Percentiles rank a stretch among this genome's conserved stretches.
Conservation (phyloP, 2,888 invertebrate genomes). For the Diadromus collaris region DNA sequence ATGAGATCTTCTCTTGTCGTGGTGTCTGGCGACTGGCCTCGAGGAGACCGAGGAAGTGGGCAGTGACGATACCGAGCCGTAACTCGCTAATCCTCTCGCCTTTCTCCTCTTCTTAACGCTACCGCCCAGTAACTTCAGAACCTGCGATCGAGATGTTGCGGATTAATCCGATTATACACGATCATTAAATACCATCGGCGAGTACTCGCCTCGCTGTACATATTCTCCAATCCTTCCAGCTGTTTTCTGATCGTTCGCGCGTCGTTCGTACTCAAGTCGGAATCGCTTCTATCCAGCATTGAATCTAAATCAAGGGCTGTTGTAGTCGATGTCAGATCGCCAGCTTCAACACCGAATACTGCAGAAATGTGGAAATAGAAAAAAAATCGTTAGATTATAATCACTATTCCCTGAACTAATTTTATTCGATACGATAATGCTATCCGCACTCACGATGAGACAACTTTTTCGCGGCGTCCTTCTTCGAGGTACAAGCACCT, state of each 20-base stretch:
- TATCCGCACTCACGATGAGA: constrained; percentile 73
- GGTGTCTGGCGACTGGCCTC: constrained; percentile 83
- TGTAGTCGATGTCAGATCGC: constrained; percentile 90
- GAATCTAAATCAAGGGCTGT: constrained; percentile 90
- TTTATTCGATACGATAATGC: neutral
- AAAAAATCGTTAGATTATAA: neutral
- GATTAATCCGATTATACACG: constrained; percentile 76
- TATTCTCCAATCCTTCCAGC: constrained; percentile 90
- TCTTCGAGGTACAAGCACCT: constrained; percentile 75
- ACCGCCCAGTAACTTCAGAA: constrained; percentile 83
- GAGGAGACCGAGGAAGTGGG: constrained; percentile 92
- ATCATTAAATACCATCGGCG: constrained; percentile 71
- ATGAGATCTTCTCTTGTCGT: constrained; percentile 85
- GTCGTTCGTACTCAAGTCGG: constrained; percentile 88
- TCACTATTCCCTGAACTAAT: neutral
- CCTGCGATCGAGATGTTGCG: constrained; percentile 75
- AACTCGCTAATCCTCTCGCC: constrained; percentile 79
- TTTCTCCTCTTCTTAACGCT: constrained; percentile 81
- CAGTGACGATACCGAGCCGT: constrained; percentile 91
- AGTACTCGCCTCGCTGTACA: constrained; percentile 90
- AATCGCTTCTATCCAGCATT: constrained; percentile 89
- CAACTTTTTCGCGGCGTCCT: constrained; percentile 76
- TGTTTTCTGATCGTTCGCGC: constrained; percentile 90
- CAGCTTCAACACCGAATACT: constrained; percentile 88
- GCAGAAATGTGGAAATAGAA: constrained; percentile 39